Conservation (phyloP, 2,888 invertebrate species). For the Herminia tarsipennalis region DNA sequence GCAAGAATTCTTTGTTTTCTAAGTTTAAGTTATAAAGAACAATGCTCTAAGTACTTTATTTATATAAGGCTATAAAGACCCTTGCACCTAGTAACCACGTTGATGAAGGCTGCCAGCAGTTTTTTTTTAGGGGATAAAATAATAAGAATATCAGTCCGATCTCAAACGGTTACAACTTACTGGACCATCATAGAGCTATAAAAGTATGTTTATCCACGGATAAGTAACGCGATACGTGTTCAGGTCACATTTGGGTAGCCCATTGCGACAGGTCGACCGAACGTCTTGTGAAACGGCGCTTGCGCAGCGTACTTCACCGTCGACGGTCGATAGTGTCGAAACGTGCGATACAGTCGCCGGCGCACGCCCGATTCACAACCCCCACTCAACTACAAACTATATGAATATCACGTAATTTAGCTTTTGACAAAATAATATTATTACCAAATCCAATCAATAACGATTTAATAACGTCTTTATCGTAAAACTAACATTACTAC, state of each 20-base stretch:
- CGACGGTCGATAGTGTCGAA: slow-evolving; percentile 76
- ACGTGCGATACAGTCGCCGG: slow-evolving; percentile 72
- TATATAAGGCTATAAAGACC: no score
- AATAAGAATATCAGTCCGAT: background rate
- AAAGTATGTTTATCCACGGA: slow-evolving; percentile 47
- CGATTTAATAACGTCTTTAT: no score
- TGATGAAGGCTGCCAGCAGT: no score
- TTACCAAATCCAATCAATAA: no score
- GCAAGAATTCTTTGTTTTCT: no score
- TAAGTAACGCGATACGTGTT: slow-evolving; percentile 80
- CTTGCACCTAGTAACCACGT: no score
- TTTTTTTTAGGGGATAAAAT: no score
- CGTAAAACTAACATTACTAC: background rate
- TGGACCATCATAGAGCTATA: background rate
- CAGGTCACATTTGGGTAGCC: slow-evolving; percentile 84
- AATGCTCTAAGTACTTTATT: no score
- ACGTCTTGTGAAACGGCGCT: slow-evolving; percentile 83
- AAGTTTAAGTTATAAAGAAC: no score
- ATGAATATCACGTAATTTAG: slow-evolving; percentile 5
- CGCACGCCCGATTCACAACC: slow-evolving; percentile 66
- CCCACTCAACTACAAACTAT: slow-evolving; percentile 39
- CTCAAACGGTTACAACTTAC: background rate
- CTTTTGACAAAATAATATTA: background rate
- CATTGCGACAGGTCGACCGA: slow-evolving; percentile 82
- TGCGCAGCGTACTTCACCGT: slow-evolving; percentile 79